Percentiles rank a stretch among this genome's conserved stretches.
phyloP scores from a whole-genome alignment of 2,797 vertebrate species.

The Syngnathus rostellatus region DNA sequence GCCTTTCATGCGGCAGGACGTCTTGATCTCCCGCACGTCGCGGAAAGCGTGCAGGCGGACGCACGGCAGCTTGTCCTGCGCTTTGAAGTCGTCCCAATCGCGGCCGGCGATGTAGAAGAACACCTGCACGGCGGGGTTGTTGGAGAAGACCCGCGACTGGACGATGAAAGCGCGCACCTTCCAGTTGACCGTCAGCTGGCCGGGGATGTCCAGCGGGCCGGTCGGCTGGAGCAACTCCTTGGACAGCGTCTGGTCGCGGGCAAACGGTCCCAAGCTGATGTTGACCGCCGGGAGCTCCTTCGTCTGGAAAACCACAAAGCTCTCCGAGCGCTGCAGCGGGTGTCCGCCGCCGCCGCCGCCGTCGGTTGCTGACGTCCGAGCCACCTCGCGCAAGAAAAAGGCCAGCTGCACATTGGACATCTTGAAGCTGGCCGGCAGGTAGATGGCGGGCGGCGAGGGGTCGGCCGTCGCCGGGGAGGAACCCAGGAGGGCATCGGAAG shows the following conservation, averaged over 20 bases:
- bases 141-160: constrained; percentile 81
- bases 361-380: constrained; percentile 48
- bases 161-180: constrained; percentile 95
- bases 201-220: constrained; percentile 85
- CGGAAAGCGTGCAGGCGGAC: constrained; percentile 89
- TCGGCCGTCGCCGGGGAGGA: constrained; percentile 57
- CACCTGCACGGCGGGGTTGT: constrained; percentile 84
- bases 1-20: constrained; percentile 85
- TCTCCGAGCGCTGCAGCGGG: constrained; percentile 82
- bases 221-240: constrained; percentile 90
- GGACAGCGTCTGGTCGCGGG: constrained; percentile 81
- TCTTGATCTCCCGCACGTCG: constrained; percentile 83
- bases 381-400: constrained; percentile 87
- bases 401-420: constrained; percentile 91
- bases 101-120: constrained; percentile 94
- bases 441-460: constrained; percentile 59
- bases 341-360: constrained; percentile 53
- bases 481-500: constrained; percentile 69
- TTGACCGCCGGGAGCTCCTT: constrained; percentile 92
- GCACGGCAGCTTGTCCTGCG: constrained; percentile 83
- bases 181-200: constrained; percentile 93
- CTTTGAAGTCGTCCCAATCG: constrained; percentile 92
- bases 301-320: constrained; percentile 96
- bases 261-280: constrained; percentile 85
- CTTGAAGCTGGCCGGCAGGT: constrained; percentile 88